Evolutionary conservation across 2,797 vertebrate species (phyloP), one percentile per base, ranked within the genome.

Genomic region (Lophius americanus): DNA sequence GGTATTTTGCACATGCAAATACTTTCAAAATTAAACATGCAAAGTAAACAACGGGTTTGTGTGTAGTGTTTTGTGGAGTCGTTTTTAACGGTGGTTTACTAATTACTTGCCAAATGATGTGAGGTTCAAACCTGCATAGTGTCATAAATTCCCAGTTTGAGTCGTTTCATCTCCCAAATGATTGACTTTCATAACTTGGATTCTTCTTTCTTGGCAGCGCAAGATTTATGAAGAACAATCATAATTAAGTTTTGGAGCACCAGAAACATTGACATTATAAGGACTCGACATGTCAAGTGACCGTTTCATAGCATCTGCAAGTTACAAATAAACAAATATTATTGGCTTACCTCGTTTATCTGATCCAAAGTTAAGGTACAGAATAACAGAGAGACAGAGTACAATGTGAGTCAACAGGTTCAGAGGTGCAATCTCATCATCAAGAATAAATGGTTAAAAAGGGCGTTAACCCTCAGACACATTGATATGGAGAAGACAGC

Each of bases 341-440:
- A 51, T 90, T 67, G 67, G 79, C 93, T 95, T 95, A 95, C 94
- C 94, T 94, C 93, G 61, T 94, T 94, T 86, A 95, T 94, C 94
- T 95, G 92, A 92, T 93, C 93, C 93, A 93, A 86, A 92, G 93
- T 91, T 88, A 94, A 93, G 68, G 88, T 90, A 93, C 84, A 93
- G 91, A 93, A 88, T 90, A 89, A 90, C 83, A 89, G 86, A 93
- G 91, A 95, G 85, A 95, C 88, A 94, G 87, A 86, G 85, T 84
- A 92, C 84, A 89, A 85, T 68, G 86, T 93, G 88, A 93, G 92
- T 91, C 76, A 91, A 91, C 85, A 89, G 83, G 65, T 88, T 92
- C 85, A 86, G 86, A 89, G 75, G 86, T 73, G 88, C 67, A 88
- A 82, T 83, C 68, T 87, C 68, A 84, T 76, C 78, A 86, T 56